Evolutionary conservation across 2,113 vertebrate genomes (phyloP).

Genomic region (Columba janthina): DNA sequence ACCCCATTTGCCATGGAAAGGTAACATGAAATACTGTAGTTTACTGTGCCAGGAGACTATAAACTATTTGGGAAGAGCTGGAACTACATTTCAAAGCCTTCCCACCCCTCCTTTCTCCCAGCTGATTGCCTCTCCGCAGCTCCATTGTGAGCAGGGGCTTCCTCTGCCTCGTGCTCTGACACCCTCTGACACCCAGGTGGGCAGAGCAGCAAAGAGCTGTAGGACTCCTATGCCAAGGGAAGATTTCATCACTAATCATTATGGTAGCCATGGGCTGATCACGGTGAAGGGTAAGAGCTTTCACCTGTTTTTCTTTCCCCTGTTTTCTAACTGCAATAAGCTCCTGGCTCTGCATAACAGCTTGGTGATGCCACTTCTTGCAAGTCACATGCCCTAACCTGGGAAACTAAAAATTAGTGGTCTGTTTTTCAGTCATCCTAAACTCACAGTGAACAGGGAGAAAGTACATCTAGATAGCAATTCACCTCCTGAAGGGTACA

Average conservation of each 20-base stretch:
- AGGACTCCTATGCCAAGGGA: neutral
- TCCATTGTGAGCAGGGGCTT: neutral
- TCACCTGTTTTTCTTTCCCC: neutral
- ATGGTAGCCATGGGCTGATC: neutral
- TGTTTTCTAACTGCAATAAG: neutral
- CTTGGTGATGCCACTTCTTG: neutral
- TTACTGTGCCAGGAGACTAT: neutral
- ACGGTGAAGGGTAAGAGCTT: neutral
- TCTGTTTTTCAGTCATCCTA: neutral
- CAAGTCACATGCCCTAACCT: rapidly evolving
- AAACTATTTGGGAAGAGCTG: neutral
- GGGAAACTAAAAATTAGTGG: neutral
- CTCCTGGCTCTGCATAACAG: neutral
- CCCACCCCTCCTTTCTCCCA: neutral
- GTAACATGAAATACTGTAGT: neutral
- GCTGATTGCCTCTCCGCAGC: rapidly evolving
- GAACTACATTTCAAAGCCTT: neutral
- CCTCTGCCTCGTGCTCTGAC: neutral
- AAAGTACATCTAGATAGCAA: neutral
- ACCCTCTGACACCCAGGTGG: neutral
- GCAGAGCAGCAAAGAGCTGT: neutral
- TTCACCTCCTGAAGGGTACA: neutral
- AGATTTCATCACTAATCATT: neutral
- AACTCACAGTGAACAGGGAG: neutral
- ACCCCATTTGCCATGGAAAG: neutral